These are phyloP conservation scores for Isurus oxyrinchus DNA, from an alignment of 2,113 vertebrate genomes.

Conservation along the genomic window DNA sequence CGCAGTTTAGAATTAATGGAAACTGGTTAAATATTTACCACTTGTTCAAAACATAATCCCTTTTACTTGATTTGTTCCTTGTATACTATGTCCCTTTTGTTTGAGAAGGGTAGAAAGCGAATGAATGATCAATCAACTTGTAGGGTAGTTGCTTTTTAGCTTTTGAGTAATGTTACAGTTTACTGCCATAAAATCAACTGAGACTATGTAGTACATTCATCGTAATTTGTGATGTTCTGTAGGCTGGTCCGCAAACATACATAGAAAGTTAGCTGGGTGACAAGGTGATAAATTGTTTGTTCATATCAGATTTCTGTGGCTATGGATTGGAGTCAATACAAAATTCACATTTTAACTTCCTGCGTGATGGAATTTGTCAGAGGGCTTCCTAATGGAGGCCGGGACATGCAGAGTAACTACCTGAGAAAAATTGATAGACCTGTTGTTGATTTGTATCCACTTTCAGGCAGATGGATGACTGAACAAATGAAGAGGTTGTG, in stretches of 20 bases:
- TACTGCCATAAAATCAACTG: not conserved
- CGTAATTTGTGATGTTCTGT: not conserved
- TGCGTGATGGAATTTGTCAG: not conserved
- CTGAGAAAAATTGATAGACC: not conserved
- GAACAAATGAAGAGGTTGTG: not conserved
- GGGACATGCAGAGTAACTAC: not conserved
- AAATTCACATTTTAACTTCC: not conserved
- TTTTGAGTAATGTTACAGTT: not conserved
- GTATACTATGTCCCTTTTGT: not conserved
- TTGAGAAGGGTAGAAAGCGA: not conserved
- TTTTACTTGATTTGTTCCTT: constrained; percentile 8
- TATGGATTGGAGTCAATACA: not conserved
- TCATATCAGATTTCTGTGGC: not conserved
- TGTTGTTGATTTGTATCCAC: not conserved
- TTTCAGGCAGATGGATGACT: not conserved
- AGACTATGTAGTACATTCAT: not conserved
- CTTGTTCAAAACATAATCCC: not conserved
- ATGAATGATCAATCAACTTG: not conserved
- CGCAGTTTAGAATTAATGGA: constrained; percentile 1
- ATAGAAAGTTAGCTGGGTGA: not conserved
- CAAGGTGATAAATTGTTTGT: not conserved
- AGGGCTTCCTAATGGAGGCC: not conserved
- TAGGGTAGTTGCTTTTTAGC: not conserved
- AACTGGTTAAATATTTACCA: constrained; percentile 26
- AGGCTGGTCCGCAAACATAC: not conserved